Base-by-base conservation (phyloP, 2,888 invertebrate genomes). In the Oithona nana region DNA sequence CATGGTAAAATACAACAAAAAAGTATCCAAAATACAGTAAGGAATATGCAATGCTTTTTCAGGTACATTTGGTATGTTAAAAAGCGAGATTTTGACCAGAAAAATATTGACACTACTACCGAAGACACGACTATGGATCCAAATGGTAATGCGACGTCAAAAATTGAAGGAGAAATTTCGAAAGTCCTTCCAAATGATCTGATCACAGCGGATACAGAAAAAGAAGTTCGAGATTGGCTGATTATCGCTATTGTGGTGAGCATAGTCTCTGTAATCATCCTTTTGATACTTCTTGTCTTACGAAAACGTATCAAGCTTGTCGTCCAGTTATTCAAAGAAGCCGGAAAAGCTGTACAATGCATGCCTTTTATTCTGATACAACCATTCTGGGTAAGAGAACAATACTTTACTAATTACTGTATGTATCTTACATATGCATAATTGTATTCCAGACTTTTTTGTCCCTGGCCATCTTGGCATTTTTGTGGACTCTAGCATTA, bases 401-500 rank as follows among this genome's bases (percentile, higher is more conserved):
- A n/a, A n/a, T n/a, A n/a, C n/a, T n/a, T n/a, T n/a, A n/a, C n/a
- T n/a, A n/a, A 48, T 1, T 61, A 51, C 52, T 48, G 50, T 64
- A 13, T 13, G 20, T 64, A n/a, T 20, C 2, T 63, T 28, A 1
- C 26, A 50, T 16, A 26, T 26, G 20, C 16, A n/a, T 63, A 13
- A 1, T 49, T 63, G 24, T 20, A 52, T 64, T 71, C 3, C 69
- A 78, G 76, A 93, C 93, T 1, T 88, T 90, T 72, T 68, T 84
- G 65, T 80, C 84, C 64, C 77, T 94, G 0, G 73, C 84, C 26
- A 70, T 82, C 59, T 90, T 93, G 73, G 83, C 90, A 68, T 75
- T 82, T 65, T 88, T 87, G 75, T 94, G 93, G 92, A 78, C 89
- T 16, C 75, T 81, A 64, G 84, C 93, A 61, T 81, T 92, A 71